These are phyloP conservation scores for Lissonota sp. DNA, from an alignment of 2,888 invertebrate species.

Conservation along the genomic window DNA sequence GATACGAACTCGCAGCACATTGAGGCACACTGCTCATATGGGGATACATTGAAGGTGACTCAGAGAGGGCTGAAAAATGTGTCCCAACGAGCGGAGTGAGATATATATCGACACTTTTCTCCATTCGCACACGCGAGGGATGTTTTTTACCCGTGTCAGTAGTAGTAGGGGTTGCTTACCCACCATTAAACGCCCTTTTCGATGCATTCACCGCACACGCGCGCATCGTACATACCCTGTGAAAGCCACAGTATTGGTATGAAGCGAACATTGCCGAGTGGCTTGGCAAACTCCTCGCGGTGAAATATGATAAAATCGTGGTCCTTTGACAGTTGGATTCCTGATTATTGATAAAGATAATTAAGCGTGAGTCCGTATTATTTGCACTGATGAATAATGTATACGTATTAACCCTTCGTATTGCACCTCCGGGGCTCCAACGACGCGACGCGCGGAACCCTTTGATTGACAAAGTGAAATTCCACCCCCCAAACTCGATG, in stretches of 20 bases:
- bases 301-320: conserved; percentile 67
- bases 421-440: conserved; percentile 41
- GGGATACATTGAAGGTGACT: conserved; percentile 55
- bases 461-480: conserved; percentile 72
- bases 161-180: conserved; percentile 40
- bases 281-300: conserved; percentile 43
- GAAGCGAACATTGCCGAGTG: conserved; percentile 33
- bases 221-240: not conserved
- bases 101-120: not conserved
- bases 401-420: conserved; percentile 44
- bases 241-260: conserved; percentile 8
- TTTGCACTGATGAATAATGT: conserved; percentile 20
- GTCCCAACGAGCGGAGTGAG: conserved; percentile 3
- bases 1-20: not conserved
- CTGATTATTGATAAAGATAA: conserved; percentile 81
- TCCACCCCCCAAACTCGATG: conserved; percentile 48
- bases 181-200: conserved; percentile 55
- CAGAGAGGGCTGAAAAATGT: conserved; percentile 43
- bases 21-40: conserved; percentile 43
- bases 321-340: conserved; percentile 74
- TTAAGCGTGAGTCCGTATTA: conserved; percentile 70
- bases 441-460: conserved; percentile 73
- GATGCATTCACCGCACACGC: conserved; percentile 47
- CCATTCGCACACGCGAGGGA: conserved; percentile 40
- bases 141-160: conserved; percentile 39